Evolutionary conservation across 2,888 invertebrate genomes (phyloP), one percentile per base, ranked within the genome.

Genomic region (Pterostichus niger): DNA sequence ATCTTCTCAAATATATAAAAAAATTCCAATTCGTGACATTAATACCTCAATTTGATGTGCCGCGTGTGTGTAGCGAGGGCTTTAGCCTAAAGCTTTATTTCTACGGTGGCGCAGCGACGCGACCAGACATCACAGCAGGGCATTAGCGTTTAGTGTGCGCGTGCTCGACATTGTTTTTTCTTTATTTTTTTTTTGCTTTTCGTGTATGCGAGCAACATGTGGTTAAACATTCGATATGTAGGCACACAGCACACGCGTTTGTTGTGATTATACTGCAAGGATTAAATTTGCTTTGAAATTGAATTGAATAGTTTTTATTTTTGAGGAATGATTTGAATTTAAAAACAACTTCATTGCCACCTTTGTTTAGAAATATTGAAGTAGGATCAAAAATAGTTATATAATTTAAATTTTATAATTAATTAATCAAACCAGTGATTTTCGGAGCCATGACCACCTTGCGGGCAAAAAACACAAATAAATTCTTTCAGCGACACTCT

Each of bases 181-280:
- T 56, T 56, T 17, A 56, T 56, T 56, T 17, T 17, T 56, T 56
- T 11, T 56, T 56, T 56, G 2, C 0, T 11, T 49, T 49, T 49
- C n/a, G 4, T 49, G 49, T 49, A 49, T 49, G 49, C 49, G 49
- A 6, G 56, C 56, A 56, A 56, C 56, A 56, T 56, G 56, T 56
- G 56, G 56, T 17, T 56, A 17, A 56, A 56, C 56, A 56, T 56
- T 56, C 56, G 17, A 56, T 17, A 56, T 56, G 56, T 56, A 56
- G 17, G 56, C 49, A 1, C 49, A 49, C 40, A 9, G 49, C 49
- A 49, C 49, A 49, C 3, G 11, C 49, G 40, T 40, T 40, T 40
- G 40, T 40, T 49, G 49, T 11, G 49, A 49, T 49, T 49, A 49
- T 49, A 5, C n/a, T 49, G 49, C 5, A n/a, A 49, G 49, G 49